Evolutionary conservation across 2,888 invertebrate genomes (phyloP).

Genomic region (Cantharis nigra): DNA sequence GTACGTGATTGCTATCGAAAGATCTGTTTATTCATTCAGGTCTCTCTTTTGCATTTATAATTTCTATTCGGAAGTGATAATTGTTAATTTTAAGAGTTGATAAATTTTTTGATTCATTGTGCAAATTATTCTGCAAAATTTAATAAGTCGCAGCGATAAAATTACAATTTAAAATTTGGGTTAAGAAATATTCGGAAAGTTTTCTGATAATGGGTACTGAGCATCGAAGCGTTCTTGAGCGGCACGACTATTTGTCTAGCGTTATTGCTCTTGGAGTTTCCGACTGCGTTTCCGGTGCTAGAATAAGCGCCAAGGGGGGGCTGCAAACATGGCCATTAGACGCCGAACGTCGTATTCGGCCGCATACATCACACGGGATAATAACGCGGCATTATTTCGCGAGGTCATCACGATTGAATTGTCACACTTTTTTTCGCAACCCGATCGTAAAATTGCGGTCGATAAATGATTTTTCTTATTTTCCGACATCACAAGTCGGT

Average conservation of each 20-base stretch:
- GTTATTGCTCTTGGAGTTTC: slow-evolving; percentile 40
- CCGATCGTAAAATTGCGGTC: background rate
- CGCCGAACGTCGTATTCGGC: slow-evolving; percentile 22
- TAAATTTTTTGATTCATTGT: background rate
- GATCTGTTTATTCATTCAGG: background rate
- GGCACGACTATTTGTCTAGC: slow-evolving; percentile 40
- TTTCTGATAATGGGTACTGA: slow-evolving; percentile 11
- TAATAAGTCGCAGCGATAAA: background rate
- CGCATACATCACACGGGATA: slow-evolving; percentile 30
- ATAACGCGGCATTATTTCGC: slow-evolving; percentile 29
- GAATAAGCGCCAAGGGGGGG: slow-evolving; percentile 27
- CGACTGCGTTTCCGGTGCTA: slow-evolving; percentile 38
- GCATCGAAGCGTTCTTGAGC: slow-evolving; percentile 19
- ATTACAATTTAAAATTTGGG: background rate
- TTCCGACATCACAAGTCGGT: slow-evolving; percentile 16
- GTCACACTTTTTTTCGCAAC: slow-evolving; percentile 15
- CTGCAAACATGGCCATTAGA: slow-evolving; percentile 38
- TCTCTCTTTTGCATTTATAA: background rate
- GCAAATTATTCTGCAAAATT: background rate
- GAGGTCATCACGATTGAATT: slow-evolving; percentile 15
- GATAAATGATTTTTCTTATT: slow-evolving; percentile 16
- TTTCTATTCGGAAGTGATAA: background rate
- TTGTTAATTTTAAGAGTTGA: background rate
- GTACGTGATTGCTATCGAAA: background rate
- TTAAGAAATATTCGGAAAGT: slow-evolving; percentile 4